A percentile compares a stretch with the other conserved stretches of the same genome.
These are phyloP conservation scores for Cinclus cinclus DNA, from an alignment of 2,113 vertebrate species.

Conservation along the genomic window DNA sequence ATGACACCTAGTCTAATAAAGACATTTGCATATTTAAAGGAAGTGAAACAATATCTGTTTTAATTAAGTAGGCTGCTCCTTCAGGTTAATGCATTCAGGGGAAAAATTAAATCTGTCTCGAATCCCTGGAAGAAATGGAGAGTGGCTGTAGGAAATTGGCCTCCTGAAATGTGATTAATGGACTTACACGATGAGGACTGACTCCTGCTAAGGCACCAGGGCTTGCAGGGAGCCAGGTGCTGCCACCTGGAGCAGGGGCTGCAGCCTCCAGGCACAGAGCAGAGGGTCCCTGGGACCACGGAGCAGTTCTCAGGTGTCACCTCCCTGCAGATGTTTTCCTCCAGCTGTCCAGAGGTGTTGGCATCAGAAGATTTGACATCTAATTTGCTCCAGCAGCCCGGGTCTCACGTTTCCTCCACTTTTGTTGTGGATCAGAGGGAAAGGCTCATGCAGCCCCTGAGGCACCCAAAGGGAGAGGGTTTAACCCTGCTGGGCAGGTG, in stretches of 20 bases:
- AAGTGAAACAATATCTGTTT: conserved; percentile 63
- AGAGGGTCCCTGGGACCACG: rapidly evolving
- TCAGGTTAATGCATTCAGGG: conserved; percentile 61
- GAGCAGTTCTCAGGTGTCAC: not conserved
- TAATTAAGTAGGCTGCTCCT: conserved; percentile 64
- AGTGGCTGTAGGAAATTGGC: conserved; percentile 20
- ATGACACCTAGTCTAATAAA: conserved; percentile 52
- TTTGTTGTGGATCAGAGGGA: not conserved
- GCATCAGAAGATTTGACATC: not conserved
- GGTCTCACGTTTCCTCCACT: not conserved
- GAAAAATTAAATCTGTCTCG: conserved; percentile 41
- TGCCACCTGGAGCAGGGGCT: not conserved
- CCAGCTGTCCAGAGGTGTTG: not conserved
- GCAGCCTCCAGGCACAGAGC: not conserved
- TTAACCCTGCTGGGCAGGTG: not conserved
- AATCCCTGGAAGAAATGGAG: conserved; percentile 42
- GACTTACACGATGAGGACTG: not conserved
- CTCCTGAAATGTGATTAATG: conserved; percentile 48
- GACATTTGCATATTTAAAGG: conserved; percentile 59
- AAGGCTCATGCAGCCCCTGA: not conserved
- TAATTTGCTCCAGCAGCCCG: not conserved
- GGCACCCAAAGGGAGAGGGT: no score
- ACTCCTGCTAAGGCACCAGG: not conserved
- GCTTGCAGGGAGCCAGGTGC: not conserved
- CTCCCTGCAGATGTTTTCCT: not conserved